phyloP scores from a whole-genome alignment of 2,888 invertebrate species.

The Acanthopleura granulata region DNA sequence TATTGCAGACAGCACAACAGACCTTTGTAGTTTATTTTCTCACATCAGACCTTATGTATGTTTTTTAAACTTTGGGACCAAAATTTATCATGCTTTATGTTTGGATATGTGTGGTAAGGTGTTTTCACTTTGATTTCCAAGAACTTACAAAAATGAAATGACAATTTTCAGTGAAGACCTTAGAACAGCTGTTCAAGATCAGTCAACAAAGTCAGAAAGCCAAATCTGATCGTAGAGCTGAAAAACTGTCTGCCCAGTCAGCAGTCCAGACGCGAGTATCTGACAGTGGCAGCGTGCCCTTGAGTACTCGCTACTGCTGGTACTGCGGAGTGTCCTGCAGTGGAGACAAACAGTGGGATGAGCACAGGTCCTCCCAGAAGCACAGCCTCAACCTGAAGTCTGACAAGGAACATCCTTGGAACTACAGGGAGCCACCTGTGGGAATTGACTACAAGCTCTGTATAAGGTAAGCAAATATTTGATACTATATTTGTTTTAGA shows the following conservation, averaged over 20 bases:
- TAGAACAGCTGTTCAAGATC: conserved; percentile 42
- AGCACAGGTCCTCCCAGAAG: conserved; percentile 60
- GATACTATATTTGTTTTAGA: too few species aligned
- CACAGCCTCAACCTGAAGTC: conserved; percentile 64
- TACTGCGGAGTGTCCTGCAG: conserved; percentile 57
- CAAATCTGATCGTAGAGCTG: conserved; percentile 22
- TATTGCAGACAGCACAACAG: too few species aligned
- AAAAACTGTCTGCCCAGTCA: neutral
- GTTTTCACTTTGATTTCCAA: too few species aligned
- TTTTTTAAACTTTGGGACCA: too few species aligned
- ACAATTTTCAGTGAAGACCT: conserved; percentile 38
- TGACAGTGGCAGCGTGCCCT: conserved; percentile 34
- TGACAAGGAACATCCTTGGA: conserved; percentile 67
- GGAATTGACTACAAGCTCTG: conserved; percentile 55
- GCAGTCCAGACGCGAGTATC: conserved; percentile 18
- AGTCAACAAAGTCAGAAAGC: conserved; percentile 42
- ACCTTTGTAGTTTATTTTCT: too few species aligned
- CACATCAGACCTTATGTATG: too few species aligned
- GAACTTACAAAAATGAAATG: neutral
- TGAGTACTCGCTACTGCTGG: conserved; percentile 57
- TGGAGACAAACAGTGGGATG: conserved; percentile 62
- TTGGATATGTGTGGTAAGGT: too few species aligned
- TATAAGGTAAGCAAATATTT: conserved; percentile 40
- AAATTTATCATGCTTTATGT: too few species aligned
- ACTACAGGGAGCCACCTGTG: conserved; percentile 66